phyloP scores from a whole-genome alignment of 2,888 invertebrate species.

The Zygogramma bicolorata region DNA sequence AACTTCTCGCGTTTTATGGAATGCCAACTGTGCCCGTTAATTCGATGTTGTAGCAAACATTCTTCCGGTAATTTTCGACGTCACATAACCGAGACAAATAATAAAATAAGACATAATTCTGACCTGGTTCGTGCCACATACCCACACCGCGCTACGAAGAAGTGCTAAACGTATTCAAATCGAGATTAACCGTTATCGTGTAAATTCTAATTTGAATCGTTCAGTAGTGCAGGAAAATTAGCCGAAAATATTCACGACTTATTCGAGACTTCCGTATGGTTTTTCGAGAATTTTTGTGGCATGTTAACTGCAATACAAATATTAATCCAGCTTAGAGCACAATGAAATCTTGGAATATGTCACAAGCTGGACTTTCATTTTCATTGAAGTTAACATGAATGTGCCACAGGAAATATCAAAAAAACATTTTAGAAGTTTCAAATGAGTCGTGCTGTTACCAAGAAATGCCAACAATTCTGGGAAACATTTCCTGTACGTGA shows the following conservation, averaged over 20 bases:
- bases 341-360: too few species aligned
- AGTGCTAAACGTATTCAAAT: constrained; percentile 7
- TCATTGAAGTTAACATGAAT: too few species aligned
- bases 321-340: too few species aligned
- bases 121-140: constrained; percentile 8
- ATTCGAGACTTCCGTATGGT: too few species aligned
- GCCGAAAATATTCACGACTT: not conserved
- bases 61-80: not conserved
- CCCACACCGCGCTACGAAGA: not conserved
- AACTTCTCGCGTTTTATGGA: not conserved
- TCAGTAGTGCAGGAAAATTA: not conserved
- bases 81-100: not conserved
- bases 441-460: too few species aligned
- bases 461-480: too few species aligned
- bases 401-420: too few species aligned
- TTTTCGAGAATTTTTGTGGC: too few species aligned
- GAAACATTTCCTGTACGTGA: too few species aligned
- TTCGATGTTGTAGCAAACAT: not conserved
- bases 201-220: not conserved
- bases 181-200: not conserved
- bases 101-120: not conserved
- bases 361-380: too few species aligned
- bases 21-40: not conserved
- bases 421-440: too few species aligned
- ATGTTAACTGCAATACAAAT: too few species aligned